Percentiles rank a stretch among this genome's conserved stretches.
Conservation (phyloP, 1,140 invertebrate species). For the Tigriopus japonicus region DNA sequence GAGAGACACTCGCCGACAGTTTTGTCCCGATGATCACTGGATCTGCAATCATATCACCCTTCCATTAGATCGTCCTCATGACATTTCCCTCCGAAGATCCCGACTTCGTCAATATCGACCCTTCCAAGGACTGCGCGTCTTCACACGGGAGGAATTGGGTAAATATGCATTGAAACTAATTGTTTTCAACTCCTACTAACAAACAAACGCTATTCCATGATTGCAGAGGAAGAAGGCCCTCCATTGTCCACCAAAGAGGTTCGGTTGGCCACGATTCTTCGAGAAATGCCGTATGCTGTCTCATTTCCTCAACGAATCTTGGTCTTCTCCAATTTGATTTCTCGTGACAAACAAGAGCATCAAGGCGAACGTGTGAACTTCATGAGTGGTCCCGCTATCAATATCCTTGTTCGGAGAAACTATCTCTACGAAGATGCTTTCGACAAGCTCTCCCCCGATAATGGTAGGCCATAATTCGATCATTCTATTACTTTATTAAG, state of each 20-base stretch:
- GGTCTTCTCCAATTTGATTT: slow-evolving; percentile 42
- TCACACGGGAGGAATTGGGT: slow-evolving; percentile 39
- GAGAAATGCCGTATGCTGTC: slow-evolving; percentile 81
- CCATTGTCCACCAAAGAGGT: slow-evolving; percentile 72
- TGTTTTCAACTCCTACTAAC: too few relatives aligned
- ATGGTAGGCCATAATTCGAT: slow-evolving; percentile 36
- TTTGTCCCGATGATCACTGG: slow-evolving; percentile 58
- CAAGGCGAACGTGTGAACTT: slow-evolving; percentile 51
- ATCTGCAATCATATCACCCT: slow-evolving; percentile 26
- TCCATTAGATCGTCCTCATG: slow-evolving; percentile 36
- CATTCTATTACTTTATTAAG: too few relatives aligned
- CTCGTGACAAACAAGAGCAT: slow-evolving; percentile 43
- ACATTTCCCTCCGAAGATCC: slow-evolving; percentile 34
- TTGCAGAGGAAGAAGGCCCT: slow-evolving; percentile 43
- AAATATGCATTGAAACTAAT: too few relatives aligned
- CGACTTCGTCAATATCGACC: slow-evolving; percentile 36
- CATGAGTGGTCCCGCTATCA: slow-evolving; percentile 50
- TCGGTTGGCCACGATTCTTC: slow-evolving; percentile 62
- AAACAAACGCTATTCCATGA: too few relatives aligned
- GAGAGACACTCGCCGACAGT: slow-evolving; percentile 51
- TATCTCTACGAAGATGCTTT: slow-evolving; percentile 95
- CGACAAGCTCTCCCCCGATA: slow-evolving; percentile 72
- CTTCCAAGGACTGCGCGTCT: slow-evolving; percentile 38
- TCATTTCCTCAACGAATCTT: slow-evolving; percentile 70
- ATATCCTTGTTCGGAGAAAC: slow-evolving; percentile 60